Conservation (phyloP, 2,797 vertebrate genomes). For the Danio choprae region DNA sequence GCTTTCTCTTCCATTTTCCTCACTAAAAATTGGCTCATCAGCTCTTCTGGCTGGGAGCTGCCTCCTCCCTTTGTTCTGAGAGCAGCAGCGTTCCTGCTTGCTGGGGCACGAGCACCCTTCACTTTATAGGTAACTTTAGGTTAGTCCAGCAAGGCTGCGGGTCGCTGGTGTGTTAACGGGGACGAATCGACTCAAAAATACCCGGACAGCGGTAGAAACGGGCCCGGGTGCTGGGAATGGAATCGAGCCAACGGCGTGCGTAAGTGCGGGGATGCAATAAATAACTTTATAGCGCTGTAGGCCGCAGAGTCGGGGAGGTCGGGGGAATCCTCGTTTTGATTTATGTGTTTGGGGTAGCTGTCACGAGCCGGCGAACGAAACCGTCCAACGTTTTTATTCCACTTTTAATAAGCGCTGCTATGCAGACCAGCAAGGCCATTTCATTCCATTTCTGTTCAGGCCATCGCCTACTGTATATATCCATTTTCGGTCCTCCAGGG, state of each 20-base stretch:
- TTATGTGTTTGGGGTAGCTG: conserved; percentile 84
- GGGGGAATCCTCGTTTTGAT: conserved; percentile 79
- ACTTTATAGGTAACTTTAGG: conserved; percentile 78
- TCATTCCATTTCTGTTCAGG: conserved; percentile 61
- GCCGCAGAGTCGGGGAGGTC: conserved; percentile 76
- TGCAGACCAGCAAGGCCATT: conserved; percentile 69
- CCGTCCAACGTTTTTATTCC: conserved; percentile 81
- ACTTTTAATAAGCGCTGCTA: conserved; percentile 78
- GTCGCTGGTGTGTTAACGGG: conserved; percentile 65
- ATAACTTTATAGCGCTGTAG: conserved; percentile 76
- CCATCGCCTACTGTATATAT: conserved; percentile 61
- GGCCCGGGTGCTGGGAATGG: conserved; percentile 70
- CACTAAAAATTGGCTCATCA: conserved; percentile 75
- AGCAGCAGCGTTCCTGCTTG: conserved; percentile 72
- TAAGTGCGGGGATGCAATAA: conserved; percentile 76
- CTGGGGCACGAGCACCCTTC: conserved; percentile 69
- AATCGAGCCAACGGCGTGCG: conserved; percentile 72
- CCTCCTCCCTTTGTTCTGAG: conserved; percentile 83
- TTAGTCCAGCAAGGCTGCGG: conserved; percentile 73
- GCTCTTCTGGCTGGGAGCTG: conserved; percentile 75
- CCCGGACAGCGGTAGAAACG: conserved; percentile 63
- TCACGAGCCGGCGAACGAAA: conserved; percentile 76
- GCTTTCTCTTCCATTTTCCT: conserved; percentile 63
- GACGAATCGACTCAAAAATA: conserved; percentile 64
- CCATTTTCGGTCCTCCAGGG: conserved; percentile 57